Evolutionary conservation across 2,797 vertebrate species (phyloP).

Genomic region (Diceros bicornis): DNA sequence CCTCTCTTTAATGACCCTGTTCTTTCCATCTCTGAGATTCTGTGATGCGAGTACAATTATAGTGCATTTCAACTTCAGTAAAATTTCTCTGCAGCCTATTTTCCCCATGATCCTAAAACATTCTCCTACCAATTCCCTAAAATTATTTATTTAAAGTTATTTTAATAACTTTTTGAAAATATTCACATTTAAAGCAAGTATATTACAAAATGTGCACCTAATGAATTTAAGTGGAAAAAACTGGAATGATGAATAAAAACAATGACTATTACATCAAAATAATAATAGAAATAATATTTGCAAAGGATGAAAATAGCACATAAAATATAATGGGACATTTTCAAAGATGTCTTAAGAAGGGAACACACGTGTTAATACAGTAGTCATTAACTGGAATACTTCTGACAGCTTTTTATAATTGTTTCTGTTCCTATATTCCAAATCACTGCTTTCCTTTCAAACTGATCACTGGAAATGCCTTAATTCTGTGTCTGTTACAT

Average conservation of each 20-base stretch:
- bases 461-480: constrained; percentile 23
- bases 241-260: neutral
- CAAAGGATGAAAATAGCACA: neutral
- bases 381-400: constrained; percentile 49
- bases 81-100: neutral
- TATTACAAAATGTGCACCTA: constrained; percentile 35
- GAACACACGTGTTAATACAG: constrained; percentile 65
- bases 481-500: constrained; percentile 69
- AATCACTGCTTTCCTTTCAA: constrained; percentile 3
- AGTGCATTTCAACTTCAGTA: neutral
- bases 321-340: neutral
- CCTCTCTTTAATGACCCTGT: neutral
- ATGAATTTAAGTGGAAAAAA: neutral
- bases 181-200: constrained; percentile 2
- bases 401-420: constrained; percentile 79
- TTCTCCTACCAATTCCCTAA: neutral
- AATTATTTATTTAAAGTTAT: neutral
- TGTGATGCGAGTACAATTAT: neutral
- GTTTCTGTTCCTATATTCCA: neutral
- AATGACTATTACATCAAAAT: constrained; percentile 59
- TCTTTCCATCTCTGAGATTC: neutral
- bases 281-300: neutral
- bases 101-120: neutral
- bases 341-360: constrained; percentile 76
- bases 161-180: neutral